phyloP scores from a whole-genome alignment of 2,888 invertebrate species.

The Apeira syringaria region DNA sequence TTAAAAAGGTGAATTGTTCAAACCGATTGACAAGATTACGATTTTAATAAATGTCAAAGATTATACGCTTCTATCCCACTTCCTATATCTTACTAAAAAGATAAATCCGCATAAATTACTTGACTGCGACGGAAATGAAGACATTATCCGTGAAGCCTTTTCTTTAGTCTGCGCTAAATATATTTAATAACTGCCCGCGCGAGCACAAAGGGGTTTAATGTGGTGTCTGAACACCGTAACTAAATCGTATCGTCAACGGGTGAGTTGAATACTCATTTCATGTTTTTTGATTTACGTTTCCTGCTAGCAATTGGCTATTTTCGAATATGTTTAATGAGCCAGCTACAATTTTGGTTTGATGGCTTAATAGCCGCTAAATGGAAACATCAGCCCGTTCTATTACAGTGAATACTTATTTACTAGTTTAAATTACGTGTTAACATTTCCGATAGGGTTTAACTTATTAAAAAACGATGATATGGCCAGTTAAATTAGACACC shows the following conservation, averaged over 20 bases:
- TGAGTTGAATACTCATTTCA: constrained; percentile 26
- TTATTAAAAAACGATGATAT: too few relatives aligned
- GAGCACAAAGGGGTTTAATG: constrained; percentile 46
- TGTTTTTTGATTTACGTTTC: constrained; percentile 46
- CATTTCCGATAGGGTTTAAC: too few relatives aligned
- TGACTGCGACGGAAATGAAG: constrained; percentile 50
- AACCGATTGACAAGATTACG: too few relatives aligned
- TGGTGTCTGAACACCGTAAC: constrained; percentile 43
- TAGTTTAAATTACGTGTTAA: too few relatives aligned
- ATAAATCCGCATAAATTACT: constrained; percentile 7
- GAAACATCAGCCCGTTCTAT: not conserved
- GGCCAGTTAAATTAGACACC: too few relatives aligned
- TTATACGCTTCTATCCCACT: not conserved
- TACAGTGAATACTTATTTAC: too few relatives aligned
- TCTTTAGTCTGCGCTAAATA: constrained; percentile 54
- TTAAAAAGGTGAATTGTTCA: too few relatives aligned
- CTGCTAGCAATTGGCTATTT: constrained; percentile 31
- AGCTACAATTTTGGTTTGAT: constrained; percentile 18
- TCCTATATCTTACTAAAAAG: not conserved
- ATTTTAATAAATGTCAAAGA: too few relatives aligned
- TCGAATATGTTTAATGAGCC: constrained; percentile 11
- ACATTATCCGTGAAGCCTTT: constrained; percentile 49
- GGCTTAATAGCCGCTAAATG: constrained; percentile 19
- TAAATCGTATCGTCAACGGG: constrained; percentile 37
- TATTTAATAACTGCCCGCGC: constrained; percentile 38